These are phyloP conservation scores for Erynnis tages DNA, from an alignment of 2,888 invertebrate genomes.

Conservation along the genomic window DNA sequence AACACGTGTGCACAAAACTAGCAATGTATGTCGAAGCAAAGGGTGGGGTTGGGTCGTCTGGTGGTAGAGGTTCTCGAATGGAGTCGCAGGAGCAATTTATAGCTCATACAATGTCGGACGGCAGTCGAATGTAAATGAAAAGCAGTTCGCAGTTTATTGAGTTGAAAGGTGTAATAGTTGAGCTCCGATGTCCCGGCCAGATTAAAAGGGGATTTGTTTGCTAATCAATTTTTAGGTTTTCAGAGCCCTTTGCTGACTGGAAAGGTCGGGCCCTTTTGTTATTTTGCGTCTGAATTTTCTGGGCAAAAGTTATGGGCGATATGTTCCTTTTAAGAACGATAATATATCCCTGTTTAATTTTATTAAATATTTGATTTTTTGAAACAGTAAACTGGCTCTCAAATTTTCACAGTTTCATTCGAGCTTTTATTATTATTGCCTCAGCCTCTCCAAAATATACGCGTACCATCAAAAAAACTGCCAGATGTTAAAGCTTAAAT, in stretches of 20 bases:
- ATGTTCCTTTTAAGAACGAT: not conserved
- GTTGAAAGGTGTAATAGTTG: constrained; percentile 47
- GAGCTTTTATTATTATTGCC: too few relatives aligned
- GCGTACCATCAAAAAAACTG: too few relatives aligned
- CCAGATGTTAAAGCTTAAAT: too few relatives aligned
- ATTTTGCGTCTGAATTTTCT: constrained; percentile 5
- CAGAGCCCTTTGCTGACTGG: constrained; percentile 3
- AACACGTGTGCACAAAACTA: not conserved
- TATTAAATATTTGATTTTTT: too few relatives aligned
- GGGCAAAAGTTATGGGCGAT: not conserved
- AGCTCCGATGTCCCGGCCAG: constrained; percentile 31
- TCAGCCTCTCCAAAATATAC: too few relatives aligned
- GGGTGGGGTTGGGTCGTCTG: constrained; percentile 10
- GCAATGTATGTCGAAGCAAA: constrained; percentile 32
- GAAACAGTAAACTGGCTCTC: too few relatives aligned
- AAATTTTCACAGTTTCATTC: too few relatives aligned
- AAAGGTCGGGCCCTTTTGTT: constrained; percentile 5
- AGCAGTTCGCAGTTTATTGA: constrained; percentile 51
- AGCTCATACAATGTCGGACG: constrained; percentile 48
- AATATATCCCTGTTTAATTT: too few relatives aligned
- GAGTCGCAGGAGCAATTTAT: constrained; percentile 52
- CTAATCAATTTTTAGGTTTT: constrained; percentile 23
- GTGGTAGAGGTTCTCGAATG: constrained; percentile 38
- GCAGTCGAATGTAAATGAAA: constrained; percentile 53
- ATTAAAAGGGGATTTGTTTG: constrained; percentile 32